These are phyloP conservation scores for Cephus rjabovi DNA, from an alignment of 2,888 invertebrate species.

Conservation along the genomic window DNA sequence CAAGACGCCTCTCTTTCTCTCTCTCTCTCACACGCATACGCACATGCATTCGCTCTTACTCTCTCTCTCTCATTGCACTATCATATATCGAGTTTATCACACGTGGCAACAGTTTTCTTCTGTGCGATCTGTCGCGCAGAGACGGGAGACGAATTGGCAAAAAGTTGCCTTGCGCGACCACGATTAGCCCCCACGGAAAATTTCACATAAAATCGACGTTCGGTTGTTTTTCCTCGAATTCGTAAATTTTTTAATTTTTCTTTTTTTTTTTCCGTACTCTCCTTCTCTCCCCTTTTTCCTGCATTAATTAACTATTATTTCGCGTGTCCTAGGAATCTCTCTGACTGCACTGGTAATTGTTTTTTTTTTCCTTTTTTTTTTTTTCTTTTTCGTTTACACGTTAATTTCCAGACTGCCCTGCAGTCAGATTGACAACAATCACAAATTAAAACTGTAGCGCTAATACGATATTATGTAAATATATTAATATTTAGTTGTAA, in stretches of 20 bases:
- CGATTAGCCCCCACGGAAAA: conserved; percentile 30
- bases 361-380: conserved; percentile 16
- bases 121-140: neutral
- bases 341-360: conserved; percentile 57
- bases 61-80: neutral
- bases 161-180: conserved; percentile 30
- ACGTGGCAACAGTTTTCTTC: neutral
- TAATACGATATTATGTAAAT: conserved; percentile 60
- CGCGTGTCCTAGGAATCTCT: conserved; percentile 46
- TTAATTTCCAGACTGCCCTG: conserved; percentile 61
- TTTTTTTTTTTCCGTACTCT: neutral
- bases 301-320: conserved; percentile 24
- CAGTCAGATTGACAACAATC: conserved; percentile 53
- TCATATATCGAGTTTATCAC: neutral
- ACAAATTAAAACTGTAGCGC: conserved; percentile 55
- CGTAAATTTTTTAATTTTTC: neutral
- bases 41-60: neutral
- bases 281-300: conserved; percentile 2
- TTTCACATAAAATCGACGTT: conserved; percentile 36
- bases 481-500: conserved; percentile 62
- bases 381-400: conserved; percentile 23
- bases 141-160: conserved; percentile 44
- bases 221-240: conserved; percentile 1
- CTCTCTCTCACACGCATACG: neutral
- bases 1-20: conserved; percentile 30